Evolutionary conservation across 2,797 vertebrate species (phyloP), one percentile per base, ranked within the genome.

Genomic region (Cercopithecus neglectus): DNA sequence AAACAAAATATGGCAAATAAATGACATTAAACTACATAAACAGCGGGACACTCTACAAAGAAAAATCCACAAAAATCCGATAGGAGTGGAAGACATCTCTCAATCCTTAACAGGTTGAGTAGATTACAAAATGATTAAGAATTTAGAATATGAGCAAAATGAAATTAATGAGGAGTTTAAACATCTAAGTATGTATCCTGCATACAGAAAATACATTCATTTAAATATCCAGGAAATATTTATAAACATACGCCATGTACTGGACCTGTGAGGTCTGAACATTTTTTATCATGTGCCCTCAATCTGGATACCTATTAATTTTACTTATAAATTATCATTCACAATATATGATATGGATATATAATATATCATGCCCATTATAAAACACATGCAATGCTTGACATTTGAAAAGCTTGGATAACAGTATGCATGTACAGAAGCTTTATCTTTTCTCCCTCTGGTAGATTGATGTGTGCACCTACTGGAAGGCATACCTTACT

Each of bases 401-500:
- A 48, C 9, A 3, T 1, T 4, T 4, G 5, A 14, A 39, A 33
- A 22, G 1, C 70, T 1, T 4, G 14, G 36, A 39, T 1, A 5
- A 55, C 1, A 11, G 13, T 0, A 4, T 9, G 5, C 0, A 8
- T 13, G 13, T 17, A 5, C 0, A 0, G 61, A 21, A 24, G n/a
- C 19, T 46, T 24, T 16, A 24, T 14, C 4, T 3, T 13, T 28
- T 89, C 48, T 26, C 36, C 6, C 10, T 1, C 26, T 28, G 19
- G 8, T 6, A 2, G 5, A 2, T 1, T 13, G 57, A 41, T 1
- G 0, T 3, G 0, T 22, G 26, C 1, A 36, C 55, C 26, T 9
- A 33, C 30, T 0, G 6, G 24, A 28, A 13, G 0, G 4, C 24
- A 28, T 4, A 2, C 24, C 36, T 55, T 59, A 28, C 28, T n/a